A percentile compares a stretch with the other conserved stretches of the same genome.
These are phyloP conservation scores for Percopsis transmontana DNA, from an alignment of 2,113 vertebrate species.

Conservation along the genomic window DNA sequence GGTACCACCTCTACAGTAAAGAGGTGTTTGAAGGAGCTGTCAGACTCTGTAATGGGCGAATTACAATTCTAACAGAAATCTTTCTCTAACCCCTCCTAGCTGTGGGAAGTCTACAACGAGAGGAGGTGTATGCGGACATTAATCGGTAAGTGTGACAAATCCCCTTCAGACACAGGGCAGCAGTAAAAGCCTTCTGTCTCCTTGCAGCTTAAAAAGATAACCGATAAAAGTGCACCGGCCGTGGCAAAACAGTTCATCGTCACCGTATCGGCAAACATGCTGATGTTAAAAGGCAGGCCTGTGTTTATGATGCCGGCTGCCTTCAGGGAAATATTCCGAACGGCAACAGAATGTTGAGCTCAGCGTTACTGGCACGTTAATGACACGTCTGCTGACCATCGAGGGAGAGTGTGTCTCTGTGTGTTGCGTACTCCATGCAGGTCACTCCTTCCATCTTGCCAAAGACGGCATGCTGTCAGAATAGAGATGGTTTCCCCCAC, in stretches of 20 bases:
- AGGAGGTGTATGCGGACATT: slow-evolving; percentile 93
- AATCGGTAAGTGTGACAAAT: slow-evolving; percentile 83
- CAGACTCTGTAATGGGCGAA: not conserved
- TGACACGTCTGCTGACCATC: slow-evolving; percentile 39
- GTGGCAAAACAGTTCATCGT: not conserved
- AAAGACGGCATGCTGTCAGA: slow-evolving; percentile 53
- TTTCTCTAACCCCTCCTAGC: slow-evolving; percentile 61
- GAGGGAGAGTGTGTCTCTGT: slow-evolving; percentile 13
- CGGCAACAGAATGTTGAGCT: slow-evolving; percentile 40
- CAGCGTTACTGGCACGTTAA: slow-evolving; percentile 37
- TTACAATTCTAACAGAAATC: not conserved
- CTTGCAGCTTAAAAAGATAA: no score
- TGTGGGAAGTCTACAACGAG: slow-evolving; percentile 98
- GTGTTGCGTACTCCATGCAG: slow-evolving; percentile 10
- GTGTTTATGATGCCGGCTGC: not conserved
- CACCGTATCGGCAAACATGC: slow-evolving; percentile 31
- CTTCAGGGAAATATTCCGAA: slow-evolving; percentile 35
- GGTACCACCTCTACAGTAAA: not conserved
- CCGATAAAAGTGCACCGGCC: no score
- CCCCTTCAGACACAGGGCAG: not conserved
- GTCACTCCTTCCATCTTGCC: slow-evolving; percentile 30
- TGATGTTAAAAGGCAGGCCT: slow-evolving; percentile 18
- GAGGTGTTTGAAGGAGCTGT: not conserved
- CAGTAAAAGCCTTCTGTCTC: no score
- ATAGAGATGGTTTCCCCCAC: slow-evolving; percentile 58